Evolutionary conservation across 1,140 invertebrate species (phyloP), one percentile per base, ranked within the genome.

Genomic region (Gryllus bimaculatus): DNA sequence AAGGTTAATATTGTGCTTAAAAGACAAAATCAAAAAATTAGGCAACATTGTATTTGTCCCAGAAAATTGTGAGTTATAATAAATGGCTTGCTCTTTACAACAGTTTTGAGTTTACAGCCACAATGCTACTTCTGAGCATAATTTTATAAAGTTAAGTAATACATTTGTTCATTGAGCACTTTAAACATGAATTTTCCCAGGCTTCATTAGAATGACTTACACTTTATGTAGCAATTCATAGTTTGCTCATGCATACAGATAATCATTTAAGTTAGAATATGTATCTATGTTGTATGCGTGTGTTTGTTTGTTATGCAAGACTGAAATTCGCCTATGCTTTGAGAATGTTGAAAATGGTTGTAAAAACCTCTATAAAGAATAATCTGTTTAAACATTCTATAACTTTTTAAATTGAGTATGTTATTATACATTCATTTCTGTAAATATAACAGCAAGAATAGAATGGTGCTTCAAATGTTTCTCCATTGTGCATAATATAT

Each of bases 381-480:
- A 66, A 66, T 66, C 54, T 18, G 54, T 66, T 66, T 66, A 66
- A 66, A 13, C 18, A 66, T 66, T 18, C 10, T 66, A 18, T 13
- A 66, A 66, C 54, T 66, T 66, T 66, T 66, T 66, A 66, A 66
- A 66, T 66, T 66, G 54, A 66, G 18, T 66, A 66, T 66, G 54
- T 66, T 66, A 66, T 66, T 66, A 66, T 66, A 66, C 54, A 66
- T 66, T 66, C 54, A 66, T 66, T 66, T 66, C 54, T 66, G 54
- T 66, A 66, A 66, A 66, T 66, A 66, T 66, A 66, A 66, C 54
- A 66, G 54, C 54, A 66, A 66, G 54, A 66, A 66, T 66, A 66
- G 54, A 66, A 66, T 66, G 54, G 54, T 66, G 54, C 54, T 66
- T 66, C 54, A 66, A 66, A 66, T 66, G 54, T 66, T 66, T 66